A percentile compares a stretch with the other conserved stretches of the same genome.
phyloP scores from a whole-genome alignment of 1,140 invertebrate genomes.

The Musca domestica region DNA sequence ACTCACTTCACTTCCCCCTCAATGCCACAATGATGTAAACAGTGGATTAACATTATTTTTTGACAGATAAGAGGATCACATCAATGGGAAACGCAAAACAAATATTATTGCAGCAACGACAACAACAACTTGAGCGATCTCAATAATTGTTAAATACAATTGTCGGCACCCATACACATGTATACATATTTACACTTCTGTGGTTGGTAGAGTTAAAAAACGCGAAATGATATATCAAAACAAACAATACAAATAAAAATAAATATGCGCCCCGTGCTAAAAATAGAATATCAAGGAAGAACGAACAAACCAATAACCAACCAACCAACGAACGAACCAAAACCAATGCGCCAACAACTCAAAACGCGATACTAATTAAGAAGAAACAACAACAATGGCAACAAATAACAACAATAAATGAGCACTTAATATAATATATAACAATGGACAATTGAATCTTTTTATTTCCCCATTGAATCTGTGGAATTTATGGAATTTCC shows the following conservation, averaged over 20 bases:
- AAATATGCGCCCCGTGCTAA: not conserved
- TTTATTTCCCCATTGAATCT: no score
- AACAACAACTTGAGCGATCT: not conserved
- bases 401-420: not conserved
- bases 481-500: no score
- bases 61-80: no score
- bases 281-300: constrained; percentile 16
- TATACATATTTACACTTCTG: not conserved
- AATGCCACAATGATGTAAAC: no score
- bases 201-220: not conserved
- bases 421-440: not conserved
- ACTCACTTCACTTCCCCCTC: no score
- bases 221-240: not conserved
- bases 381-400: not conserved
- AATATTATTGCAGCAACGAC: not conserved
- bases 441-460: no score
- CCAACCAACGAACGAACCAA: not conserved
- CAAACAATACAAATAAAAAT: constrained; percentile 1
- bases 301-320: not conserved
- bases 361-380: not conserved
- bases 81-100: no score
- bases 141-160: not conserved
- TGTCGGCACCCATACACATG: not conserved
- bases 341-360: constrained; percentile 17
- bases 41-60: no score